Evolutionary conservation across 2,888 invertebrate species (phyloP), one percentile per base, ranked within the genome.

Genomic region (Lithophane semibrunnea): DNA sequence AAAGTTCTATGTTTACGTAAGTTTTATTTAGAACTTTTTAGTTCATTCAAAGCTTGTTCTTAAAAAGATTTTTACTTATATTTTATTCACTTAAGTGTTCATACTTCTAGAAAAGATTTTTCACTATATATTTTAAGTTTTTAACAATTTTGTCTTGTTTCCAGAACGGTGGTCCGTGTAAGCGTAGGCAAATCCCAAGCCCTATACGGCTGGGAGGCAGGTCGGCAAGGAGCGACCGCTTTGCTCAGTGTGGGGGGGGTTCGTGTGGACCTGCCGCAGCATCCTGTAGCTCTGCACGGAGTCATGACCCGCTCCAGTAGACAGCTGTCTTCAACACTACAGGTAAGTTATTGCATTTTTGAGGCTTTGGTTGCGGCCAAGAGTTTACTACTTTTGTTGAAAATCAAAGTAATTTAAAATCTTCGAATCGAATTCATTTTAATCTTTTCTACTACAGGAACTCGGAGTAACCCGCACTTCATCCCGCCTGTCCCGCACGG

Each of bases 271-370:
- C 99, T 99, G 91, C 99, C 99, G 7, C 99, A 99, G 95, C 99
- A 99, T 96, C 99, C 99, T 0, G 99, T 99, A 0, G 99, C 99
- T 12, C 96, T 99, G 88, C 99, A 99, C 95, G 99, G 99, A 71
- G 99, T 99, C 98, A 99, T 99, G 98, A 99, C 99, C 0, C 97
- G 99, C 87, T 99, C 99, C 84, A 99, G 99, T 82, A 98, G 99
- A 86, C 99, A 99, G 91, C 97, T 99, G 64, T 99, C 99, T 12
- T 98, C 98, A 21, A 99, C 99, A 0, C 95, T 99, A 73, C 99
- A 99, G 97, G 98, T 52, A 47, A 12, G 3, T 47, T 13, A 47
- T 47, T 47, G 37, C 12, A 44, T 44, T 44, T 44, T 44, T 0
- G 44, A 37, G 37, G 37, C 37, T 37, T 37, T 37, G 37, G 37